Conservation (phyloP, 2,888 invertebrate genomes). For the Rhorus exstirpatorius region DNA sequence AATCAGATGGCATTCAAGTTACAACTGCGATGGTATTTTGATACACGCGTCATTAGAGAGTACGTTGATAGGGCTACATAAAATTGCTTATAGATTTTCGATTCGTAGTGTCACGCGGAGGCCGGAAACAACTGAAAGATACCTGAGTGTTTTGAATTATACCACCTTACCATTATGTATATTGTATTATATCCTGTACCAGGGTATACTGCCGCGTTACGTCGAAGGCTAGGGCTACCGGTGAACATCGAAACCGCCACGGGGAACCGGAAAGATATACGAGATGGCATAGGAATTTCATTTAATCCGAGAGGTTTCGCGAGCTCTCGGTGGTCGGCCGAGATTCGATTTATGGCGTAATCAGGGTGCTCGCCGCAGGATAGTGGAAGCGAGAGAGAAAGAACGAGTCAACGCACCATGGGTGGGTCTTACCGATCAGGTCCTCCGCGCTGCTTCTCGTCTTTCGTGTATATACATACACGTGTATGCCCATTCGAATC, state of each 20-base stretch:
- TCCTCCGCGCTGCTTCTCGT: constrained; percentile 66
- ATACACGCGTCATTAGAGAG: no score
- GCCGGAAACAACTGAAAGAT: no score
- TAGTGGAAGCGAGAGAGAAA: constrained; percentile 52
- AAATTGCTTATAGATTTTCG: no score
- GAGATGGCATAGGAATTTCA: constrained; percentile 84
- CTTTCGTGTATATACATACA: constrained; percentile 42
- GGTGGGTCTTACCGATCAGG: constrained; percentile 61
- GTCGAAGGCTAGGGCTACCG: constrained; percentile 65
- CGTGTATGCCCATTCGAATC: constrained; percentile 24
- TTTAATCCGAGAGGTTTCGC: constrained; percentile 81
- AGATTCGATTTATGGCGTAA: constrained; percentile 85
- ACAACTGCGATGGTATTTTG: no score
- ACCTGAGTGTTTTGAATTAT: constrained; percentile 1
- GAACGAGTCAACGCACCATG: constrained; percentile 63
- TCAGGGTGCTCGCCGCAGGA: constrained; percentile 75
- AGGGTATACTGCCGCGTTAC: constrained; percentile 45
- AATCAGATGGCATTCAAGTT: no score
- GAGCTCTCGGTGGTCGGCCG: constrained; percentile 78
- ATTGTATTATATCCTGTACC: no score
- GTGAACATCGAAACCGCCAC: constrained; percentile 67
- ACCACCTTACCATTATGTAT: background rate
- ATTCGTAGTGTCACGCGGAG: no score
- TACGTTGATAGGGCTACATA: no score
- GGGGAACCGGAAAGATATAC: constrained; percentile 82